phyloP scores from a whole-genome alignment of 2,113 vertebrate genomes.

The Cyprinodon tularosa region DNA sequence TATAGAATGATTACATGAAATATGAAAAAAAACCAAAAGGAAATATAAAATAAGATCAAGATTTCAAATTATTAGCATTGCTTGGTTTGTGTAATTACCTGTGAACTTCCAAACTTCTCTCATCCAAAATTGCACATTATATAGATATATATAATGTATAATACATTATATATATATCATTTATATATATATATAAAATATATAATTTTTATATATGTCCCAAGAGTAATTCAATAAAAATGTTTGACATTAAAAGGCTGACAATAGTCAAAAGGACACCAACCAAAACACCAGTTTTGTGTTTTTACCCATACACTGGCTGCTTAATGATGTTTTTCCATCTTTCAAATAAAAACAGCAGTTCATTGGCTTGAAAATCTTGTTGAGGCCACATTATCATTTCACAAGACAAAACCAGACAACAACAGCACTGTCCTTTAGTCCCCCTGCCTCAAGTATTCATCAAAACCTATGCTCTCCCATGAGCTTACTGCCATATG shows the following conservation, averaged over 20 bases:
- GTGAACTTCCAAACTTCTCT: neutral
- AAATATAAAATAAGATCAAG: neutral
- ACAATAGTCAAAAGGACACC: neutral
- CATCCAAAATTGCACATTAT: too few species aligned
- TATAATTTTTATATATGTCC: too few species aligned
- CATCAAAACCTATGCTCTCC: conserved; percentile 93
- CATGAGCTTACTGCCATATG: conserved; percentile 95
- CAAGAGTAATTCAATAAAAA: neutral
- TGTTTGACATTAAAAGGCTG: neutral
- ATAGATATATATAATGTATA: too few species aligned
- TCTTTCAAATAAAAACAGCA: conserved; percentile 41
- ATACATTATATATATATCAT: neutral
- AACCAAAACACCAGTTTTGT: neutral
- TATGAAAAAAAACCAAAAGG: neutral
- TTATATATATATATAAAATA: neutral
- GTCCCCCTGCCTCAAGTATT: conserved; percentile 89
- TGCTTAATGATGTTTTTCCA: conserved; percentile 15
- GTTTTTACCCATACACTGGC: neutral
- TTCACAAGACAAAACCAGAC: conserved; percentile 94
- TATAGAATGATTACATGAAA: neutral
- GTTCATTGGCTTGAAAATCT: conserved; percentile 69
- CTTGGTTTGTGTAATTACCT: neutral
- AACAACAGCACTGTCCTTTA: conserved; percentile 87
- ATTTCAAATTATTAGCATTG: neutral
- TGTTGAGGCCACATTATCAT: conserved; percentile 88